Base-by-base conservation (phyloP, 2,888 invertebrate species). In the Automeris io region DNA sequence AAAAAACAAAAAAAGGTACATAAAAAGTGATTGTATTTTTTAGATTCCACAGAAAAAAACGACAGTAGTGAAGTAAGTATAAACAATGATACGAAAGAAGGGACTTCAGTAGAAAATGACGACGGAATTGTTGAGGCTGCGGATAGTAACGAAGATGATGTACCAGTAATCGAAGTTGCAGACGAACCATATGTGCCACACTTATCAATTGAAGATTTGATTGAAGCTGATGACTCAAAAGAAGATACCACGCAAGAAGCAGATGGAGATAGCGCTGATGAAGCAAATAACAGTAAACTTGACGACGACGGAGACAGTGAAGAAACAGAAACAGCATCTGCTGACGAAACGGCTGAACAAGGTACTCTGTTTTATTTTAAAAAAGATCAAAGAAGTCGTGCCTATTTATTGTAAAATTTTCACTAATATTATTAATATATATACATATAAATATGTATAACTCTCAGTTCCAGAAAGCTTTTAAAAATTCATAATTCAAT, bases 31-130 rank as follows among this genome's bases (percentile, higher is more conserved):
- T n/a, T n/a, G 19, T 19, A 5, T 37, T 47, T 74, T 67, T 31
- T 71, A 86, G 85, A 82, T 70, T 79, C 83, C 66, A 67, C 67
- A 54, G 85, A 81, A 71, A 85, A 85, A 73, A 77, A 76, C 74
- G 82, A 82, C 56, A 86, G 86, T 71, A 78, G 74, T 76, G 88
- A 88, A 78, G 70, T 75, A 59, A 79, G 74, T 60, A 65, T 82
- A 57, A 76, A 76, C 54, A 73, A 78, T 61, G 76, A 79, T 61
- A 74, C 80, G 67, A 79, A 72, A 65, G 79, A 82, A 68, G 69
- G 57, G 43, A 70, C 62, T 62, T 81, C 82, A 58, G 65, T 58
- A 49, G 83, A 85, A 68, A 78, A 71, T 47, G 73, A 67, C 37
- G 78, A 57, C 18, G 66, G 66, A 45, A 63, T 58, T 40, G 53